Conservation (phyloP, 2,797 vertebrate genomes). For the Sciurus carolinensis region DNA sequence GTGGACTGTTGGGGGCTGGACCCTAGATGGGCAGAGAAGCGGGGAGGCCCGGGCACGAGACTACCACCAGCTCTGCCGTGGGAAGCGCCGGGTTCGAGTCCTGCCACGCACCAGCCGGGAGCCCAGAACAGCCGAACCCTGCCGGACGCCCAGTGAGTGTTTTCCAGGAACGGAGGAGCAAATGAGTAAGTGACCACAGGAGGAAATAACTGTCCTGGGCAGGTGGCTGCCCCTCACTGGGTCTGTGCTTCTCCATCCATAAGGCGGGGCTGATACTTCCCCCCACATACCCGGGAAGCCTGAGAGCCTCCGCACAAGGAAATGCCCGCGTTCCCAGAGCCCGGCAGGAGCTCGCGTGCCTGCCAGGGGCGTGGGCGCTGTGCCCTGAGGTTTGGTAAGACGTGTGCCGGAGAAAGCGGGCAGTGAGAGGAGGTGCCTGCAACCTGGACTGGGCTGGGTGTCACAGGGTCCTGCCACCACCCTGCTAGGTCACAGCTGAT, state of each 20-base stretch:
- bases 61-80: not conserved
- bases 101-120: not conserved
- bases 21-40: not conserved
- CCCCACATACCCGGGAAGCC: too few relatives aligned
- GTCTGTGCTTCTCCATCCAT: not conserved
- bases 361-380: not conserved
- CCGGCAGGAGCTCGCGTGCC: too few relatives aligned
- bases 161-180: not conserved
- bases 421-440: not conserved
- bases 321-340: too few relatives aligned
- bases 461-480: not conserved
- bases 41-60: not conserved
- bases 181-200: not conserved
- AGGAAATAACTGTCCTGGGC: not conserved
- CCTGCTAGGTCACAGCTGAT: not conserved
- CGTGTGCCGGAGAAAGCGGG: not conserved
- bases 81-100: not conserved
- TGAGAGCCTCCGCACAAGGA: too few relatives aligned
- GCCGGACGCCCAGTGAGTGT: fast-evolving
- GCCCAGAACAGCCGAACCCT: not conserved
- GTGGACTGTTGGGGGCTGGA: too few relatives aligned
- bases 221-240: too few relatives aligned
- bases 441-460: not conserved
- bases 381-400: not conserved
- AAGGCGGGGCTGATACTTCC: not conserved